phyloP scores from a whole-genome alignment of 2,888 invertebrate genomes.

The Cheilosia pagana region DNA sequence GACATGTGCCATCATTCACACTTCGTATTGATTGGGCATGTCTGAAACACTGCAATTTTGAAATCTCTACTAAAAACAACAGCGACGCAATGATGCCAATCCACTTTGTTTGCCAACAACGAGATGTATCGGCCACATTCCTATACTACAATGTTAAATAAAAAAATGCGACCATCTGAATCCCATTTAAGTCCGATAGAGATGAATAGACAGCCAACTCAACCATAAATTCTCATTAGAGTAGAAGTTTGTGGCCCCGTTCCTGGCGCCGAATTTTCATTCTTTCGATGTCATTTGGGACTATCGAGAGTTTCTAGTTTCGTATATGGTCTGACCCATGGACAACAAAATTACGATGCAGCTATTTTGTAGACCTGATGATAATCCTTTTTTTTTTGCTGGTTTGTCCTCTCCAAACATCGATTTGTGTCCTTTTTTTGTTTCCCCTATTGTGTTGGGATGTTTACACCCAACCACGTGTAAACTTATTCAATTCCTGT shows the following conservation, averaged over 20 bases:
- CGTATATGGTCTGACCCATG: neutral
- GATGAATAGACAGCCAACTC: constrained; percentile 16
- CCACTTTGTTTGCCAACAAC: neutral
- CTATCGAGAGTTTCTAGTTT: neutral
- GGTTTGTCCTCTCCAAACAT: neutral
- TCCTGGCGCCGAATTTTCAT: neutral
- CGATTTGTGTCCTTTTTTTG: neutral
- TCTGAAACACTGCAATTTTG: no score
- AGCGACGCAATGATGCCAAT: neutral
- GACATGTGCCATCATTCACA: no score
- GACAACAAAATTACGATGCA: neutral
- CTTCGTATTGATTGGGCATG: no score
- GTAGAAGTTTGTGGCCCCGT: neutral
- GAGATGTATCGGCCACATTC: neutral
- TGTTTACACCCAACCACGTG: constrained; percentile 9
- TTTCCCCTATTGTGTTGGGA: neutral
- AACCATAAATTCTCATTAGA: constrained; percentile 2
- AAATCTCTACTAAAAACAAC: neutral
- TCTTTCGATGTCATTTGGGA: neutral
- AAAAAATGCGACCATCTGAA: constrained; percentile 1
- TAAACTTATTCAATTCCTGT: constrained; percentile 6
- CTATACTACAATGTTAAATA: neutral
- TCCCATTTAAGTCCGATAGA: neutral
- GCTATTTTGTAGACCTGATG: neutral
- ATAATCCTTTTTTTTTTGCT: constrained; percentile 5